These are phyloP conservation scores for Acridotheres tristis DNA, from an alignment of 2,797 vertebrate genomes.

Conservation along the genomic window DNA sequence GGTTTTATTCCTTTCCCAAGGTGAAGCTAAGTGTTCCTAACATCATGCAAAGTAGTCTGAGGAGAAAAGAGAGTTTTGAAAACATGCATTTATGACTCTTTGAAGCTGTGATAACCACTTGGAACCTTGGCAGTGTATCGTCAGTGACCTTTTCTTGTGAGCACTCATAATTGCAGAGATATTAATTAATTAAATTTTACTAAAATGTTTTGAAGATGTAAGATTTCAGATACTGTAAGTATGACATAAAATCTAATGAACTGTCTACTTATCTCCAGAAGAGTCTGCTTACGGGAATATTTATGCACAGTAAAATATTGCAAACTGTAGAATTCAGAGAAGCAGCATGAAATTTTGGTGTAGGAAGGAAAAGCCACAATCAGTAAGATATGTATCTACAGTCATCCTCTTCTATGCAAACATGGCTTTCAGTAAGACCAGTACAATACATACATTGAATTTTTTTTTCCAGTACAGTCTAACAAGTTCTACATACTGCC, in stretches of 20 bases:
- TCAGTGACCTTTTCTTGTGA: slow-evolving; percentile 35
- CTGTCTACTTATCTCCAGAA: background rate
- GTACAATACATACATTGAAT: fast-evolving
- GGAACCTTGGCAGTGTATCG: background rate
- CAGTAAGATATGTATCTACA: background rate
- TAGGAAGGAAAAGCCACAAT: background rate
- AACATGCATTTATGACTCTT: slow-evolving; percentile 26
- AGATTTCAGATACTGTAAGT: background rate
- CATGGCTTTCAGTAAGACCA: background rate
- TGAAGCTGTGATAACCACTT: slow-evolving; percentile 13
- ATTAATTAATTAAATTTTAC: slow-evolving; percentile 43
- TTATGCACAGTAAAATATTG: background rate
- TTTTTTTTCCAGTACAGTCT: background rate
- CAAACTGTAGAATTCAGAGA: background rate
- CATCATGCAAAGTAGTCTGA: slow-evolving; percentile 25
- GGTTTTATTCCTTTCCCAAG: background rate
- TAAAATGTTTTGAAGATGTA: slow-evolving; percentile 40
- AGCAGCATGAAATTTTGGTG: background rate
- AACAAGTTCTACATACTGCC: background rate
- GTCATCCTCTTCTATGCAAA: background rate
- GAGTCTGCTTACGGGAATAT: background rate
- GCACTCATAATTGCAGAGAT: slow-evolving; percentile 3
- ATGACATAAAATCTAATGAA: background rate
- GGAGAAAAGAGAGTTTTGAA: slow-evolving; percentile 21
- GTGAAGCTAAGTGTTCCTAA: slow-evolving; percentile 32